Conservation (phyloP, 2,888 invertebrate species). For the Erannis defoliaria region DNA sequence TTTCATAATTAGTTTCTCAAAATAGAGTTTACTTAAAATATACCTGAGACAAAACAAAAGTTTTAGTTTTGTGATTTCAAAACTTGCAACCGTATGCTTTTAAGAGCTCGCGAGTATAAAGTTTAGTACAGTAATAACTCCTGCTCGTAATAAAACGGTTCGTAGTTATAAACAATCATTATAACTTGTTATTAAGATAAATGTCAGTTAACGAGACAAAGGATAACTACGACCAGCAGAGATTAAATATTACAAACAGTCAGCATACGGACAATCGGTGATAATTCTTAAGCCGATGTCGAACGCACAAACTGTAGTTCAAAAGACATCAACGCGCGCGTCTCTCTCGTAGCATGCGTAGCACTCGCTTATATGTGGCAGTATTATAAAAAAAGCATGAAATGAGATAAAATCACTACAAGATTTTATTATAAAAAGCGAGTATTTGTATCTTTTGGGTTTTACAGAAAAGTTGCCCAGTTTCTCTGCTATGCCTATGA, state of each 20-base stretch:
- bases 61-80: conserved; percentile 32
- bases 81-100: conserved; percentile 39
- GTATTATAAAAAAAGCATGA: not conserved
- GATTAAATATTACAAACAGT: conserved; percentile 41
- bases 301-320: conserved; percentile 43
- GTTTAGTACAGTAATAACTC: conserved; percentile 53
- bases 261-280: conserved; percentile 1
- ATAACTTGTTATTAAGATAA: conserved; percentile 59
- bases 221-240: conserved; percentile 47
- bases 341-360: conserved; percentile 27
- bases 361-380: conserved; percentile 7
- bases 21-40: conserved; percentile 21
- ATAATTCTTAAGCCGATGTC: conserved; percentile 5
- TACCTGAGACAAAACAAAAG: conserved; percentile 10
- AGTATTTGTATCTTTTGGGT: too few relatives aligned
- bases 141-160: conserved; percentile 50
- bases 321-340: conserved; percentile 68
- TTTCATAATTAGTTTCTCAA: conserved; percentile 15
- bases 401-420: not conserved
- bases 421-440: too few relatives aligned
- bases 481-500: too few relatives aligned
- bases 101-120: conserved; percentile 46
- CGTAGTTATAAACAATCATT: conserved; percentile 52
- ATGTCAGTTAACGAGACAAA: conserved; percentile 58
- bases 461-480: too few relatives aligned